Conservation (phyloP, 2,888 invertebrate species). For the Chymomyza amoena region DNA sequence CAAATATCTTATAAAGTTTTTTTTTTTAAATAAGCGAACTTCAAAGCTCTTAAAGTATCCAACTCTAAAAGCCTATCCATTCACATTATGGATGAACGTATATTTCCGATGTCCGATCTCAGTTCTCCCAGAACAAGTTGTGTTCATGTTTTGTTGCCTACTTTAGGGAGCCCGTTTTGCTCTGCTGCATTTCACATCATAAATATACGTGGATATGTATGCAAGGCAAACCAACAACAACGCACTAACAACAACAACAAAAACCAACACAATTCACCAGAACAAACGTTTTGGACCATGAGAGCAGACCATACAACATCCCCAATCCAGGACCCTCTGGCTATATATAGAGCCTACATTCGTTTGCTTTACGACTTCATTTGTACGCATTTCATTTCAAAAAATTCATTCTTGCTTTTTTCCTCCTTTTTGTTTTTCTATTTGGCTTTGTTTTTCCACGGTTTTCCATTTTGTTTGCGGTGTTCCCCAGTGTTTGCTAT, state of each 20-base stretch:
- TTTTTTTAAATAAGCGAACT: no score
- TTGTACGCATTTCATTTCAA: constrained; percentile 65
- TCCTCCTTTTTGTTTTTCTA: constrained; percentile 2
- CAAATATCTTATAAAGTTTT: no score
- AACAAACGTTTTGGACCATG: not conserved
- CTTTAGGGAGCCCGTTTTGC: not conserved
- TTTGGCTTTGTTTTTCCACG: not conserved
- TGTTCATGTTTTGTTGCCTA: not conserved
- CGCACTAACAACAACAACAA: constrained; percentile 12
- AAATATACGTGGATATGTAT: constrained; percentile 62
- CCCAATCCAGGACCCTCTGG: not conserved
- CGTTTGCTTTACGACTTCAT: constrained; percentile 69
- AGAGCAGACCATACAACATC: not conserved
- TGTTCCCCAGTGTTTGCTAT: not conserved
- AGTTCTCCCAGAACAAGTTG: not conserved
- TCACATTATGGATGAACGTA: not conserved
- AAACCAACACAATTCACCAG: not conserved
- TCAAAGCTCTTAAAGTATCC: no score
- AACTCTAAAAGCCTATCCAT: no score
- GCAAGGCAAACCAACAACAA: constrained; percentile 29
- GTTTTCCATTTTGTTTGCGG: not conserved
- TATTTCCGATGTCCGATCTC: not conserved
- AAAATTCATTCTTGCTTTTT: constrained; percentile 19
- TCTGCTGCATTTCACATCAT: constrained; percentile 11
- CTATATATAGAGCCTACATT: constrained; percentile 24